Conservation (phyloP, 2,888 invertebrate species). For the Anorthoa munda region DNA sequence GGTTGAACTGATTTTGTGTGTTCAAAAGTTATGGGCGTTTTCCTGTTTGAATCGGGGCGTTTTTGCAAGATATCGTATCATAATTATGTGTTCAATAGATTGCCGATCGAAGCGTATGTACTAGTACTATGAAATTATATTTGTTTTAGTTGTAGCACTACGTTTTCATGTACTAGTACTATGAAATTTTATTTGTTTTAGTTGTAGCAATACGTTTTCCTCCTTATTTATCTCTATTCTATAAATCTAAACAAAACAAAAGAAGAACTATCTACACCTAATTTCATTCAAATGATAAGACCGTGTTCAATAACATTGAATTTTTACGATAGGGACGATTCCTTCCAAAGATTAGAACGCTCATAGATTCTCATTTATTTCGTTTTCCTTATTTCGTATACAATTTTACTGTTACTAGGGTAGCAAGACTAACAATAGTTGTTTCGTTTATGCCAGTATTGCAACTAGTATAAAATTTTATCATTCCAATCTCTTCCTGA, state of each 20-base stretch:
- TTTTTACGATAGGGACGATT: conserved; percentile 23
- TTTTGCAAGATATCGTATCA: too few relatives aligned
- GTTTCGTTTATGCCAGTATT: conserved; percentile 9
- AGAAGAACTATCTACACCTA: neutral
- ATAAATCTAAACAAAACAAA: neutral
- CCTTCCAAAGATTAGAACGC: neutral
- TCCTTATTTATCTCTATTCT: neutral
- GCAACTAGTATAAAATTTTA: conserved; percentile 37
- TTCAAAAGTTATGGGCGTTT: too few relatives aligned
- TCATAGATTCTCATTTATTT: conserved; percentile 35
- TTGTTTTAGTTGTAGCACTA: too few relatives aligned
- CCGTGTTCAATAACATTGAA: neutral
- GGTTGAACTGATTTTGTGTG: too few relatives aligned
- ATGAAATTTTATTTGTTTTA: too few relatives aligned
- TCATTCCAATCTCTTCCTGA: neutral
- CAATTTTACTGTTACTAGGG: neutral
- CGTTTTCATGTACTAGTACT: too few relatives aligned
- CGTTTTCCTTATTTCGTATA: conserved; percentile 28
- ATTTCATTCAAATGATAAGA: conserved; percentile 10
- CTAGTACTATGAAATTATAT: too few relatives aligned
- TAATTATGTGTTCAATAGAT: too few relatives aligned
- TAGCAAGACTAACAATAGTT: conserved; percentile 7
- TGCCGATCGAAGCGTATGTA: too few relatives aligned
- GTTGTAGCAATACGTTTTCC: neutral
- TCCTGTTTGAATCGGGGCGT: too few relatives aligned